phyloP scores from a whole-genome alignment of 2,888 invertebrate species.

The Leptinotarsa rubiginosa region DNA sequence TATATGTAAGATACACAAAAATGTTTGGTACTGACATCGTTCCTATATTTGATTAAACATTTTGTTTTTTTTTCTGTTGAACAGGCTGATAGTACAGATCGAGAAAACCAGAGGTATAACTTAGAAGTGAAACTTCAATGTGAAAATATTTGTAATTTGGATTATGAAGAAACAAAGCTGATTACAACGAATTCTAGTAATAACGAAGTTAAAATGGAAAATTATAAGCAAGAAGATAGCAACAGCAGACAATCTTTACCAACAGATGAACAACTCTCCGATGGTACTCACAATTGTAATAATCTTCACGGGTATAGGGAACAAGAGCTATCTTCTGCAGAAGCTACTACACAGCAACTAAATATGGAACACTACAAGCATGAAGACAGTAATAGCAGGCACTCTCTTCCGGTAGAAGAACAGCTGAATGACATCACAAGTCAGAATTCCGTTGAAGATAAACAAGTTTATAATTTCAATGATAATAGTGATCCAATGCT shows the following conservation, averaged over 20 bases:
- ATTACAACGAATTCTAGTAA: constrained; percentile 1
- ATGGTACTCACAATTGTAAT: not conserved
- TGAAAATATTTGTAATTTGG: constrained; percentile 29
- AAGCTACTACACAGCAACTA: constrained; percentile 14
- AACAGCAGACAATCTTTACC: constrained; percentile 34
- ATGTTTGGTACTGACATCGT: too few relatives aligned
- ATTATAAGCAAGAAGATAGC: constrained; percentile 35
- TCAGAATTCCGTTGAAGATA: constrained; percentile 34
- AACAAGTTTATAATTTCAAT: constrained; percentile 38
- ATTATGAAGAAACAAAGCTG: constrained; percentile 35
- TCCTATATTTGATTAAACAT: too few relatives aligned
- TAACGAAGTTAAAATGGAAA: constrained; percentile 25
- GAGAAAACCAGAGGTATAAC: constrained; percentile 19
- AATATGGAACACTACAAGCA: constrained; percentile 31
- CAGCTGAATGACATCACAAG: constrained; percentile 32
- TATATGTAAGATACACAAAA: too few relatives aligned
- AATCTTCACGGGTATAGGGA: constrained; percentile 27
- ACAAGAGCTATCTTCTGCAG: constrained; percentile 21
- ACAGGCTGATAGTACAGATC: constrained; percentile 1
- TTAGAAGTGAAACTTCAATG: constrained; percentile 12
- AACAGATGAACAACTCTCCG: not conserved
- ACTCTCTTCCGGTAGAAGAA: constrained; percentile 41
- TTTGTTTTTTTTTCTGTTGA: not conserved
- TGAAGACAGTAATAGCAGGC: constrained; percentile 41
- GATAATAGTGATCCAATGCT: constrained; percentile 35